These are phyloP conservation scores for Pandemis cinnamomeana DNA, from an alignment of 2,888 invertebrate species.

Conservation along the genomic window DNA sequence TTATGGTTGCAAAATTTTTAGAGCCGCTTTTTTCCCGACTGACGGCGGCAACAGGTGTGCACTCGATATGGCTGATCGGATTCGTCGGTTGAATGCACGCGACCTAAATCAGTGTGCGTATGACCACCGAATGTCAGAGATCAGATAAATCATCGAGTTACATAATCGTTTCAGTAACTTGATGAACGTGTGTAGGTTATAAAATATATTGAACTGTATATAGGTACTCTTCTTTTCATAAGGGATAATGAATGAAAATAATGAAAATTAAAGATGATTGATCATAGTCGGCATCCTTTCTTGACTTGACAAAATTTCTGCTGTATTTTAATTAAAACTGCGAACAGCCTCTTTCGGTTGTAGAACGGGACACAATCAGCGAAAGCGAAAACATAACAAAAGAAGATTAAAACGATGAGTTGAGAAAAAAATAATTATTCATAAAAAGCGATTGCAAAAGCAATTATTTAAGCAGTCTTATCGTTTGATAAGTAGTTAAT, in stretches of 20 bases:
- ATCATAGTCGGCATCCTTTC: neutral
- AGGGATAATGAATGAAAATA: neutral
- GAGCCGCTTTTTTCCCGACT: neutral
- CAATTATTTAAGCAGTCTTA: slow-evolving; percentile 11
- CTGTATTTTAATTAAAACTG: neutral
- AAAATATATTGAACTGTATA: neutral
- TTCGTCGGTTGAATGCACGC: slow-evolving; percentile 35
- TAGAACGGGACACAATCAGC: slow-evolving; percentile 14
- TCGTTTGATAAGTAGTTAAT: slow-evolving; percentile 16
- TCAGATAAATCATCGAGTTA: slow-evolving; percentile 15
- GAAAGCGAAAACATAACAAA: slow-evolving; percentile 17
- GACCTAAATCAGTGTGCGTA: slow-evolving; percentile 23
- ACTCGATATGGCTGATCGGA: slow-evolving; percentile 30
- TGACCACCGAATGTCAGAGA: slow-evolving; percentile 19
- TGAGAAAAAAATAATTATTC: slow-evolving; percentile 23
- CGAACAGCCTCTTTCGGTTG: slow-evolving; percentile 4
- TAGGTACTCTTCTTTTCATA: neutral
- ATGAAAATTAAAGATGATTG: neutral
- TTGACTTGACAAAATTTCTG: slow-evolving; percentile 5
- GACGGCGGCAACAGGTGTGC: slow-evolving; percentile 33
- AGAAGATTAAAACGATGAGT: slow-evolving; percentile 27
- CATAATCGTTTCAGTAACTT: slow-evolving; percentile 11
- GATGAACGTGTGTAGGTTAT: neutral
- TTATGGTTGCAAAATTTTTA: slow-evolving; percentile 11
- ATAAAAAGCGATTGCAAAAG: neutral